These are phyloP conservation scores for Hystrix brachyura DNA, from an alignment of 2,113 vertebrate genomes.

Conservation along the genomic window DNA sequence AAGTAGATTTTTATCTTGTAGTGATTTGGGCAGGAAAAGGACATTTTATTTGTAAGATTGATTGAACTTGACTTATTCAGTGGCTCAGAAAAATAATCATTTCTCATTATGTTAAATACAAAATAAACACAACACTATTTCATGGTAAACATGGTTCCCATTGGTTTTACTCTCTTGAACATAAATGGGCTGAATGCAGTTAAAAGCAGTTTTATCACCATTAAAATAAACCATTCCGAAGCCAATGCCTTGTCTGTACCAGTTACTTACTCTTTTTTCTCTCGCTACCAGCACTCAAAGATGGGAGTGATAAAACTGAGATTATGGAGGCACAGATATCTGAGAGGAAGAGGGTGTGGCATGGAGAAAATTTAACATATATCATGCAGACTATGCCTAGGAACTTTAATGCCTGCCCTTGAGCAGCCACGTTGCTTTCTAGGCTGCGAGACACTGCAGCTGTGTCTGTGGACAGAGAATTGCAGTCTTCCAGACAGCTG, in stretches of 20 bases:
- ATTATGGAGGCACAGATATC: background rate
- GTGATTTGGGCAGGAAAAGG: background rate
- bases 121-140: conserved; percentile 37
- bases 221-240: conserved; percentile 60
- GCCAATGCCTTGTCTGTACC: background rate
- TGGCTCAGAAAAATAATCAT: conserved; percentile 52
- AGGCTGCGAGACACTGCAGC: background rate
- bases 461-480: background rate
- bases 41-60: conserved; percentile 2
- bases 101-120: conserved; percentile 30
- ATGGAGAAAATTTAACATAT: background rate
- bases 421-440: background rate
- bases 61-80: conserved; percentile 7
- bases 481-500: background rate
- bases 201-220: background rate
- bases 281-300: background rate
- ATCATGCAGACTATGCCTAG: background rate
- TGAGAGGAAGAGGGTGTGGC: background rate
- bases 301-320: background rate
- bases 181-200: background rate
- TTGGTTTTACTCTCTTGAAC: background rate
- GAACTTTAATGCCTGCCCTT: background rate
- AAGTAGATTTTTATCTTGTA: background rate
- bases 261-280: background rate
- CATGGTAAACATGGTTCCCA: background rate